Base-by-base conservation (phyloP, 2,888 invertebrate genomes). In the Rosalia funebris region DNA sequence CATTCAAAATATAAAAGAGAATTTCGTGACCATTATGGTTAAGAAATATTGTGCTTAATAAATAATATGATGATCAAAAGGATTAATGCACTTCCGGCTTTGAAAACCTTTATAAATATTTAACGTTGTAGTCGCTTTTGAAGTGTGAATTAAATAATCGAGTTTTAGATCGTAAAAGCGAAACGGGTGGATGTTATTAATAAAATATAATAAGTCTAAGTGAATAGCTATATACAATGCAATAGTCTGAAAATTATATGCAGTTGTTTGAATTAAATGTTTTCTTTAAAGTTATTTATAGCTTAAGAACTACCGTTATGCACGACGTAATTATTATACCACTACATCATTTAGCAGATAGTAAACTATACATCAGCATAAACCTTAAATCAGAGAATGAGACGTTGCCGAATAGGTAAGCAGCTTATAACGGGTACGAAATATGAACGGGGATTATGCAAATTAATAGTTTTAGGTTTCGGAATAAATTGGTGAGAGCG, bases 191-290 rank as follows among this genome's bases (percentile, higher is more conserved):
- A 59, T 55, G 46, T 62, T 60, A 57, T 65, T 65, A 65, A 62
- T 57, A 58, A 57, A 65, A 65, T 62, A 62, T 63, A 63, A 65
- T 65, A 62, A 65, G 60, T 63, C 39, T 54, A 60, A 63, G 53
- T 62, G 58, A 46, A 54, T 52, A 42, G 39, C 45, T 57, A 48
- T 58, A 55, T 41, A 54, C 62, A 62, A 62, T 62, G 25, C 50
- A 55, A 55, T 25, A 7, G 55, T 20, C 39, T 34, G 50, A 19
- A 55, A 39, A 31, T 48, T 36, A 17, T 11, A 19, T 19, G 32
- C 39, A 34, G 60, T 60, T 60, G 57, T 60, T 37, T 17, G 60
- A 62, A 66, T 66, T 66, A 60, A 66, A 64, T 62, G 57, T 47
- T 64, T 62, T 56, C 66, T 64, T 66, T 66, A 64, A 66, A 61